A percentile compares a stretch with the other conserved stretches of the same genome.
phyloP scores from a whole-genome alignment of 2,888 invertebrate species.

The Rhagonycha lutea region DNA sequence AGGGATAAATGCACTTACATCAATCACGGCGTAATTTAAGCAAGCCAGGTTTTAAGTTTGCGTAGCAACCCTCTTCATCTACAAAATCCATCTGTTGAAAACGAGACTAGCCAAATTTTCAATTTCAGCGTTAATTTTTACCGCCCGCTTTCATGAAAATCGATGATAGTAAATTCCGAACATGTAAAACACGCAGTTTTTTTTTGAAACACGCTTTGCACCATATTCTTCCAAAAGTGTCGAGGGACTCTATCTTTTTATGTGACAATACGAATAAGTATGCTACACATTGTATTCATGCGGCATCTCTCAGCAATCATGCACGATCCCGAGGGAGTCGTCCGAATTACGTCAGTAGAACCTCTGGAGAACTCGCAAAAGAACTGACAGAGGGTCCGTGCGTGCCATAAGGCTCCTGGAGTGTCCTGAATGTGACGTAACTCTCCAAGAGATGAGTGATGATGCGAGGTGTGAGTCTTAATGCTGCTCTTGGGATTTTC shows the following conservation, averaged over 20 bases:
- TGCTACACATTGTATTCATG: constrained; percentile 50
- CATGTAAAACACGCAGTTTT: constrained; percentile 25
- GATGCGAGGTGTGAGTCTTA: constrained; percentile 49
- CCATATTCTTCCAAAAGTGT: constrained; percentile 18
- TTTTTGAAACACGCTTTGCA: constrained; percentile 19
- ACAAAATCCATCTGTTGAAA: not conserved
- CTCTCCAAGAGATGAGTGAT: constrained; percentile 44
- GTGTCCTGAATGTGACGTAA: constrained; percentile 42
- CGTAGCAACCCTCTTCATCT: not conserved
- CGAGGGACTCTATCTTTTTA: constrained; percentile 38
- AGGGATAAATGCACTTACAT: constrained; percentile 9
- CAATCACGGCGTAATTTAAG: not conserved
- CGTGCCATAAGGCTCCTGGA: constrained; percentile 48
- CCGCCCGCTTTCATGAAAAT: not conserved
- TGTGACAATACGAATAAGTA: constrained; percentile 49
- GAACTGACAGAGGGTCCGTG: constrained; percentile 38
- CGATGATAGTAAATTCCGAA: constrained; percentile 19
- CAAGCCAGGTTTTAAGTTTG: not conserved
- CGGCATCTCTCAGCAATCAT: constrained; percentile 54
- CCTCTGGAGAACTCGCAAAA: constrained; percentile 39
- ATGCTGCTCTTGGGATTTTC: constrained; percentile 49
- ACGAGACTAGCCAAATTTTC: not conserved
- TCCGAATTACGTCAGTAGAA: constrained; percentile 52
- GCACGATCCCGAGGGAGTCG: constrained; percentile 49
- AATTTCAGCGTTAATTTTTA: not conserved